Percentiles rank a stretch among this genome's conserved stretches.
These are phyloP conservation scores for Heptranchias perlo DNA, from an alignment of 2,113 vertebrate genomes.

Conservation along the genomic window DNA sequence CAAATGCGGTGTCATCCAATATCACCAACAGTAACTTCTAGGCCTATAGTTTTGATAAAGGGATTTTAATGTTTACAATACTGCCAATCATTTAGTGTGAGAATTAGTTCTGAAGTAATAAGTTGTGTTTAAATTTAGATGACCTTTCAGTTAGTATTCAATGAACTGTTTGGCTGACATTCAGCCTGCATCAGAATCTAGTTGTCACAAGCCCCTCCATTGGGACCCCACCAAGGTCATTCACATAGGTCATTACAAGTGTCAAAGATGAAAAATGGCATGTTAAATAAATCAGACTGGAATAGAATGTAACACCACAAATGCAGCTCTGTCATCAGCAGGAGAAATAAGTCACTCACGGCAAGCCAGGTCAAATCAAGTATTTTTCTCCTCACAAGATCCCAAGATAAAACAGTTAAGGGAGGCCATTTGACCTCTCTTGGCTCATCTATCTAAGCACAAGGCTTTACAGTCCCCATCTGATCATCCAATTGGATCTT, in stretches of 20 bases:
- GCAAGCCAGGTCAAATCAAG: neutral
- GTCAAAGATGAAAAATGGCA: neutral
- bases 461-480: neutral
- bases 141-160: neutral
- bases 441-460: conserved; percentile 2
- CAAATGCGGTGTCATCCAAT: neutral
- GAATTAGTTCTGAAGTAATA: neutral
- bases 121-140: neutral
- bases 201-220: neutral
- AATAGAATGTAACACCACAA: neutral
- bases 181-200: neutral
- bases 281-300: neutral
- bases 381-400: neutral
- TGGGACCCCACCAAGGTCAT: neutral
- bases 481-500: neutral
- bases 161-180: neutral
- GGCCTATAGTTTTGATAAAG: neutral
- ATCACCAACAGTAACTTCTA: neutral
- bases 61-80: neutral
- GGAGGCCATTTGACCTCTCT: neutral
- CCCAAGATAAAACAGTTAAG: neutral
- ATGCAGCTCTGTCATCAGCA: neutral
- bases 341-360: neutral
- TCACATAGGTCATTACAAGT: neutral
- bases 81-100: neutral